Evolutionary conservation across 35 echinoderm and acorn worm species (phyloP).

Genomic region (Nesometra sesokonis): DNA sequence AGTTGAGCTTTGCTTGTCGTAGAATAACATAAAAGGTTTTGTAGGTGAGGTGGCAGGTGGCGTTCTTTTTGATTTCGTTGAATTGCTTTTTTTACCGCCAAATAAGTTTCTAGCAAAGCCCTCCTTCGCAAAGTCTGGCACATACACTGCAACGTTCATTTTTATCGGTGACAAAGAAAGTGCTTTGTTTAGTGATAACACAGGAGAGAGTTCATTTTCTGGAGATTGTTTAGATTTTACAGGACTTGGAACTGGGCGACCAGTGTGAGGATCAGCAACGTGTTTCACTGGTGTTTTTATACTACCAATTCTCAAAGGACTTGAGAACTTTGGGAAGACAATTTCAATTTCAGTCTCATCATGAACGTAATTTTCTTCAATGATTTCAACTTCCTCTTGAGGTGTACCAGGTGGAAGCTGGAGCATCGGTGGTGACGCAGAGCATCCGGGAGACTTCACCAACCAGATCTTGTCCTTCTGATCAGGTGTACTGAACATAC

Average conservation of each 20-base stretch:
- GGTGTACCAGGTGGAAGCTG: background rate
- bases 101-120: background rate
- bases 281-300: background rate
- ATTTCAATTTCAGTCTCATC: slow-evolving; percentile 2
- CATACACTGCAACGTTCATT: background rate
- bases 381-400: background rate
- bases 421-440: background rate
- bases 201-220: background rate
- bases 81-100: background rate
- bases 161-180: background rate
- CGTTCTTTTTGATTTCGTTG: background rate
- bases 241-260: background rate
- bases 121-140: background rate
- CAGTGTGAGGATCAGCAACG: background rate
- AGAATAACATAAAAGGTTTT: background rate
- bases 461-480: background rate
- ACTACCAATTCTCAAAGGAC: background rate
- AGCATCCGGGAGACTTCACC: background rate
- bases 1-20: background rate
- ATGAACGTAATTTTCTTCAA: slow-evolving; percentile 6
- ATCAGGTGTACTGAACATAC: background rate
- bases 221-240: background rate
- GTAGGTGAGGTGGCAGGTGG: background rate
- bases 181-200: background rate
- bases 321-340: slow-evolving; percentile 3